Conservation (phyloP, 2,797 vertebrate species). For the Mormyrus hasselquistii region DNA sequence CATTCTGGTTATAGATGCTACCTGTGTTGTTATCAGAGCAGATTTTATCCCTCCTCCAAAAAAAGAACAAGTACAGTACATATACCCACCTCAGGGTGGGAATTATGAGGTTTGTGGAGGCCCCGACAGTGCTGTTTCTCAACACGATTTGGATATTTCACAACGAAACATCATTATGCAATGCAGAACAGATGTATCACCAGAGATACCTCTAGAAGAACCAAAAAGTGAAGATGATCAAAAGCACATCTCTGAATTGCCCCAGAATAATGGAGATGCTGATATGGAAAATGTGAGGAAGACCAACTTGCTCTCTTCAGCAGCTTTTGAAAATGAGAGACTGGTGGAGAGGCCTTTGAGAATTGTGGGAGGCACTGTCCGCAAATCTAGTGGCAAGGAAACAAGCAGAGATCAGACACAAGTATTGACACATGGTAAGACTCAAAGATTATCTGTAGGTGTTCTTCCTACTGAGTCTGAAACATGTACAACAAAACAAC, state of each 20-base stretch:
- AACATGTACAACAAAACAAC: constrained; percentile 22
- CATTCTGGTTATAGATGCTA: constrained; percentile 52
- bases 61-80: constrained; percentile 56
- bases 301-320: background rate
- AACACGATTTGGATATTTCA: constrained; percentile 13
- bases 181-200: background rate
- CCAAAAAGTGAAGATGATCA: constrained; percentile 5
- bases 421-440: constrained; percentile 2
- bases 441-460: constrained; percentile 17
- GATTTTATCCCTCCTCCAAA: constrained; percentile 54
- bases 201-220: constrained; percentile 10
- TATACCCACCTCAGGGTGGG: constrained; percentile 28
- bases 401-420: background rate
- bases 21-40: constrained; percentile 58
- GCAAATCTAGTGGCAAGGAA: constrained; percentile 27
- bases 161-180: constrained; percentile 17
- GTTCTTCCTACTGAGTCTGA: constrained; percentile 17
- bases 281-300: constrained; percentile 11
- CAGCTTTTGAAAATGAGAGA: constrained; percentile 37
- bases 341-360: constrained; percentile 44
- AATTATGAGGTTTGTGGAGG: constrained; percentile 21
- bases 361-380: constrained; percentile 49
- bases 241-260: background rate
- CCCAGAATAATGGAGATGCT: background rate
- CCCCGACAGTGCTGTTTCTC: background rate